A percentile compares a stretch with the other conserved stretches of the same genome.
phyloP scores from a whole-genome alignment of 2,113 vertebrate species.

The Trogon surrucura region DNA sequence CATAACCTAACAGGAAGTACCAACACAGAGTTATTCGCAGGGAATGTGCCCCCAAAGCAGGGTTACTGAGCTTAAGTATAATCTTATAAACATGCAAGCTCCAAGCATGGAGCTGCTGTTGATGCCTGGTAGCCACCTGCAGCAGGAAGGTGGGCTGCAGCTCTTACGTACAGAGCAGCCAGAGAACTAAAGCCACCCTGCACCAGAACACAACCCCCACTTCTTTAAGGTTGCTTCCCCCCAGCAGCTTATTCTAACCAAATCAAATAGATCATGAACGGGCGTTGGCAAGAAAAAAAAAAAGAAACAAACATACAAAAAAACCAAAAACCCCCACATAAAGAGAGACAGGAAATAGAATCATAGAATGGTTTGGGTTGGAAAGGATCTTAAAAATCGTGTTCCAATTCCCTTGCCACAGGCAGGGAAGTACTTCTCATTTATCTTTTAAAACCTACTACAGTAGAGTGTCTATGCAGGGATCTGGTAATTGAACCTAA shows the following conservation, averaged over 20 bases:
- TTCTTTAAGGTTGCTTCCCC: background rate
- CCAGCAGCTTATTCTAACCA: background rate
- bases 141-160: background rate
- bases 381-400: too few relatives aligned
- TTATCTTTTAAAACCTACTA: background rate
- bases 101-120: background rate
- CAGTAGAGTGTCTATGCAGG: background rate
- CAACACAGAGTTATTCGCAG: background rate
- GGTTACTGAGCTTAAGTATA: background rate
- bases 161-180: background rate
- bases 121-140: background rate
- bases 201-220: background rate
- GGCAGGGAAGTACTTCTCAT: background rate
- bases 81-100: background rate
- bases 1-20: background rate
- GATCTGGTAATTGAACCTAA: background rate
- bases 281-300: fast-evolving
- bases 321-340: too few relatives aligned
- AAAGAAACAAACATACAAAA: too few relatives aligned
- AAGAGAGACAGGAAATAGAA: too few relatives aligned
- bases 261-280: background rate
- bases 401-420: too few relatives aligned
- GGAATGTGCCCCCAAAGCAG: fast-evolving
- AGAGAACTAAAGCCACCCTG: background rate
- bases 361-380: too few relatives aligned